phyloP scores from a whole-genome alignment of 1,140 invertebrate species.

The Chymomyza costata region DNA sequence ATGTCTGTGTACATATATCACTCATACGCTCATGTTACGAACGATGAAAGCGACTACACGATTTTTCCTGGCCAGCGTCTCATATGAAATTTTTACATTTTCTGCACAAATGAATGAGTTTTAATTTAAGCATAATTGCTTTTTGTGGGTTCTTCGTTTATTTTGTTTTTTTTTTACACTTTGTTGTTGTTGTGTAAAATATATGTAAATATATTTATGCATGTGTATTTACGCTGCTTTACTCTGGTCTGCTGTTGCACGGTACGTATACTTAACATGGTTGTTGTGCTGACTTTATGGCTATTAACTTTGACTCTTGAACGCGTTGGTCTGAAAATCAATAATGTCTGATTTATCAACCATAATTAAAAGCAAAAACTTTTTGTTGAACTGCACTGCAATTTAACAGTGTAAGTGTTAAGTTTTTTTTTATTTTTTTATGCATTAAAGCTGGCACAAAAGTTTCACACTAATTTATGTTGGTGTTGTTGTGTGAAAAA shows the following conservation, averaged over 20 bases:
- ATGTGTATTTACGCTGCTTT: background rate
- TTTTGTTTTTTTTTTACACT: slow-evolving; percentile 27
- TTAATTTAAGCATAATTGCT: slow-evolving; percentile 73
- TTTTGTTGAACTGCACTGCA: slow-evolving; percentile 10
- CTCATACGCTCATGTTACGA: slow-evolving; percentile 13
- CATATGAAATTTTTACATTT: slow-evolving; percentile 59
- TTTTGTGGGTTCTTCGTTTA: slow-evolving; percentile 47
- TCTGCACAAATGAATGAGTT: slow-evolving; percentile 65
- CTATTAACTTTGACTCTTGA: slow-evolving; percentile 29
- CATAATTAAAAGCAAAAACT: slow-evolving; percentile 18
- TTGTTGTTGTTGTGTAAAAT: background rate
- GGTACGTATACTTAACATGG: slow-evolving; percentile 42
- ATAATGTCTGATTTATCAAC: slow-evolving; percentile 54
- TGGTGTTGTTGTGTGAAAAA: background rate
- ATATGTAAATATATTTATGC: background rate
- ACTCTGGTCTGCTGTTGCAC: background rate
- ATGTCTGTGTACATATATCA: slow-evolving; percentile 3
- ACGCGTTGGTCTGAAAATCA: slow-evolving; percentile 51
- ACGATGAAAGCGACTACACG: background rate
- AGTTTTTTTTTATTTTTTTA: background rate
- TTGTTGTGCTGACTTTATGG: slow-evolving; percentile 12
- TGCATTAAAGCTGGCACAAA: slow-evolving; percentile 14
- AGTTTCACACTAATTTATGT: background rate
- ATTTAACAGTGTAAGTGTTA: slow-evolving; percentile 9
- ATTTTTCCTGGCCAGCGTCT: slow-evolving; percentile 25